phyloP scores from a whole-genome alignment of 2,888 invertebrate species.

The Zonitis immaculata region DNA sequence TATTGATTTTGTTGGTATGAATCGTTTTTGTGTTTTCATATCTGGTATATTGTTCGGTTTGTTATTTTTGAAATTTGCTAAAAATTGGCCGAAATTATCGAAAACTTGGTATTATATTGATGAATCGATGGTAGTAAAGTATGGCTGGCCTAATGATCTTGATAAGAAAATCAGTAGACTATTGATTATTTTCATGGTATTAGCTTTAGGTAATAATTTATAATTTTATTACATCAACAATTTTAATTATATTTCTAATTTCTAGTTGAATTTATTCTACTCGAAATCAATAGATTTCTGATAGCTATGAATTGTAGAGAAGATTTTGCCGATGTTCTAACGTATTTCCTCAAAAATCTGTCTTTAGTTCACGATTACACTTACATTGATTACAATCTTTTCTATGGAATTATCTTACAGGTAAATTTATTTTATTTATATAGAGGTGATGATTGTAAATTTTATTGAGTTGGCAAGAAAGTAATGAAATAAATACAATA shows the following conservation, averaged over 20 bases:
- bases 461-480: no score
- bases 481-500: no score
- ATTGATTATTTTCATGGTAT: slow-evolving; percentile 14
- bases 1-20: neutral
- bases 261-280: neutral
- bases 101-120: slow-evolving; percentile 24
- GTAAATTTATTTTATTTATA: no score
- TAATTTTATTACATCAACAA: no score
- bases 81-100: slow-evolving; percentile 27
- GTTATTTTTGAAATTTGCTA: slow-evolving; percentile 10
- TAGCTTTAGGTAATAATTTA: slow-evolving; percentile 22
- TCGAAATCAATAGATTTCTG: neutral
- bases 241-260: neutral
- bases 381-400: slow-evolving; percentile 1
- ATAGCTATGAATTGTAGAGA: neutral
- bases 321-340: slow-evolving; percentile 2
- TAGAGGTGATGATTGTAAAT: no score
- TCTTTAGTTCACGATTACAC: slow-evolving; percentile 6
- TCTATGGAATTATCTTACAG: slow-evolving; percentile 1
- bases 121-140: slow-evolving; percentile 16
- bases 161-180: slow-evolving; percentile 14
- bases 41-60: neutral
- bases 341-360: slow-evolving; percentile 7
- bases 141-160: slow-evolving; percentile 18
- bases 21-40: neutral